Evolutionary conservation across 2,888 invertebrate species (phyloP).

Genomic region (Cylindroiulus punctatus): DNA sequence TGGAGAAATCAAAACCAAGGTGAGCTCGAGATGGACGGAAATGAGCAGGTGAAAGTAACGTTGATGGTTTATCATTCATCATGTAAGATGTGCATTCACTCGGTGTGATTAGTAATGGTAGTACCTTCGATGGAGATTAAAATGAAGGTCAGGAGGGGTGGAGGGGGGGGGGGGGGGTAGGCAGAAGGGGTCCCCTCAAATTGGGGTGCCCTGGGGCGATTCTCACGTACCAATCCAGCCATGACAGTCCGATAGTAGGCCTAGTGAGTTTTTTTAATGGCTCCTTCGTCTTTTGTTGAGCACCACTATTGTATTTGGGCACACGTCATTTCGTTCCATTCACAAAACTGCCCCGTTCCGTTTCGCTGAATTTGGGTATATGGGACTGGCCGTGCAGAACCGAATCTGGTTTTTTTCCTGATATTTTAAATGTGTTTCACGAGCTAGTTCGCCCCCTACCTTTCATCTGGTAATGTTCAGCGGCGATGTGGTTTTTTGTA

Average conservation of each 20-base stretch:
- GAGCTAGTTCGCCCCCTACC: slow-evolving; percentile 12
- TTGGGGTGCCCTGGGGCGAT: slow-evolving; percentile 24
- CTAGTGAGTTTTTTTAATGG: neutral
- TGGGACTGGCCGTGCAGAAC: slow-evolving; percentile 43
- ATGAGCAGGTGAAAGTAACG: slow-evolving; percentile 4
- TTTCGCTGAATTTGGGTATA: slow-evolving; percentile 28
- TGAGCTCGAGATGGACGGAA: neutral
- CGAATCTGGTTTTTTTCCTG: neutral
- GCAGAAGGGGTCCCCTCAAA: neutral
- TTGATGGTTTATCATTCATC: neutral
- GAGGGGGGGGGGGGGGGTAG: neutral
- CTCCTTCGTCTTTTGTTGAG: slow-evolving; percentile 3
- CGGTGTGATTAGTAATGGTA: neutral
- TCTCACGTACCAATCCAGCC: slow-evolving; percentile 37
- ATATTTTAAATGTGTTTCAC: slow-evolving; percentile 4
- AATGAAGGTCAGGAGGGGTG: slow-evolving; percentile 7
- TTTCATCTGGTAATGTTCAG: slow-evolving; percentile 24
- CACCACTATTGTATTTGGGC: slow-evolving; percentile 24
- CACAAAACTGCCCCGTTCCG: slow-evolving; percentile 8
- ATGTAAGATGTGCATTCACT: neutral
- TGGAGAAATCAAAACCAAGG: neutral
- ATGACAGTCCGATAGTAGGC: slow-evolving; percentile 30
- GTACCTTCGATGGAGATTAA: neutral
- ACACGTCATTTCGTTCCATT: slow-evolving; percentile 34
- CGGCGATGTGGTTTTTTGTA: neutral